These are phyloP conservation scores for Regulus satrapa DNA, from an alignment of 2,113 vertebrate species.

Conservation along the genomic window DNA sequence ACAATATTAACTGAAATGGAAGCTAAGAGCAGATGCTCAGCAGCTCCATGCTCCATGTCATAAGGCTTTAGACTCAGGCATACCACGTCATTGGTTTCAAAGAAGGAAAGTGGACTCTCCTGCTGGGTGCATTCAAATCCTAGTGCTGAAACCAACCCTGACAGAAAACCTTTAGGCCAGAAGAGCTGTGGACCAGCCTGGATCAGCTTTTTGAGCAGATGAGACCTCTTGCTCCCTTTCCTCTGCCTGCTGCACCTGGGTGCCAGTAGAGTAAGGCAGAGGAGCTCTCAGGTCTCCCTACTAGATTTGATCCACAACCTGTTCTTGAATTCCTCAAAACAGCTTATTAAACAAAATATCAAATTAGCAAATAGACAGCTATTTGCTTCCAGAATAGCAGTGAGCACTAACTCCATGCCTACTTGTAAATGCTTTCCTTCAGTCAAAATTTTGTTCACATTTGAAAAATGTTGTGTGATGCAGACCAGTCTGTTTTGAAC, in stretches of 20 bases:
- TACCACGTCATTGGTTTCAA: rapidly evolving
- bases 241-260: background rate
- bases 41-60: background rate
- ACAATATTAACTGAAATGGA: background rate
- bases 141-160: background rate
- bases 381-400: background rate
- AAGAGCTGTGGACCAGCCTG: background rate
- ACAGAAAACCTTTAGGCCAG: background rate
- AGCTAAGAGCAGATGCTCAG: background rate
- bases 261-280: background rate
- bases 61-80: background rate
- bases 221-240: background rate
- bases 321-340: background rate
- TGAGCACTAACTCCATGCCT: background rate
- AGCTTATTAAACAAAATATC: too few species aligned
- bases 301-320: background rate
- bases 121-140: background rate
- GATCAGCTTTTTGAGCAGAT: background rate
- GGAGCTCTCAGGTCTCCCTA: background rate
- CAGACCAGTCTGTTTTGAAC: background rate
- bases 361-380: too few species aligned
- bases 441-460: background rate
- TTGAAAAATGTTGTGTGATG: background rate
- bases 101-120: background rate
- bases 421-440: background rate